These are phyloP conservation scores for Ceuthmochares aereus DNA, from an alignment of 2,113 vertebrate genomes.

Conservation along the genomic window DNA sequence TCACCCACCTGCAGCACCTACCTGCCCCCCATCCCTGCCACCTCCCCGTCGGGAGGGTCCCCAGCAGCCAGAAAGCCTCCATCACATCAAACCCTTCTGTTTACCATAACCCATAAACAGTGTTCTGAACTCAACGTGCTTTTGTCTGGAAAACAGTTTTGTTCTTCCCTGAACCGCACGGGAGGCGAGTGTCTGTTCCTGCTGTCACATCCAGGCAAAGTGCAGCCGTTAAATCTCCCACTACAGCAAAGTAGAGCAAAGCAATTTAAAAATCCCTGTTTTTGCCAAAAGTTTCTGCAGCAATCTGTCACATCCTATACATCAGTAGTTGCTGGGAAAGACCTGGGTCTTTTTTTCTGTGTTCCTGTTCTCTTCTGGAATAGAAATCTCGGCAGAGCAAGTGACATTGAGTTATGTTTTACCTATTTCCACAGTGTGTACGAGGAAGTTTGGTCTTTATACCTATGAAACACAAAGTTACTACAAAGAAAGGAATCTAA, in stretches of 20 bases:
- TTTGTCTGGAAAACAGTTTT: background rate
- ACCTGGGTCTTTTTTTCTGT: background rate
- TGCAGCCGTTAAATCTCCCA: background rate
- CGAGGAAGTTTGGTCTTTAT: background rate
- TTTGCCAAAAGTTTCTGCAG: slow-evolving; percentile 21
- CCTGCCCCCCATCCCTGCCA: background rate
- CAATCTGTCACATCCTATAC: slow-evolving; percentile 30
- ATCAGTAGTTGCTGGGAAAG: slow-evolving; percentile 1
- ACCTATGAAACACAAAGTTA: background rate
- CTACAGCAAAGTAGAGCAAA: background rate
- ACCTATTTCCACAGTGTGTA: background rate
- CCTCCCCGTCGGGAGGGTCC: background rate
- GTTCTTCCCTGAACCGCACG: background rate
- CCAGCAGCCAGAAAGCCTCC: background rate
- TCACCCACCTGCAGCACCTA: background rate
- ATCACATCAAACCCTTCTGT: background rate
- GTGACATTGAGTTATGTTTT: background rate
- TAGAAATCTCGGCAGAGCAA: background rate
- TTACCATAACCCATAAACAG: background rate
- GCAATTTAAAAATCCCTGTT: background rate
- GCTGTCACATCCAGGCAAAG: background rate
- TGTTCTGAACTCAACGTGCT: rapidly evolving
- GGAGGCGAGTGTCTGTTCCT: background rate
- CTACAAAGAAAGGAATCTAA: background rate
- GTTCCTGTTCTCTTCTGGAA: background rate